Base-by-base conservation (phyloP, 1,140 invertebrate species). In the Penaeus japonicus region DNA sequence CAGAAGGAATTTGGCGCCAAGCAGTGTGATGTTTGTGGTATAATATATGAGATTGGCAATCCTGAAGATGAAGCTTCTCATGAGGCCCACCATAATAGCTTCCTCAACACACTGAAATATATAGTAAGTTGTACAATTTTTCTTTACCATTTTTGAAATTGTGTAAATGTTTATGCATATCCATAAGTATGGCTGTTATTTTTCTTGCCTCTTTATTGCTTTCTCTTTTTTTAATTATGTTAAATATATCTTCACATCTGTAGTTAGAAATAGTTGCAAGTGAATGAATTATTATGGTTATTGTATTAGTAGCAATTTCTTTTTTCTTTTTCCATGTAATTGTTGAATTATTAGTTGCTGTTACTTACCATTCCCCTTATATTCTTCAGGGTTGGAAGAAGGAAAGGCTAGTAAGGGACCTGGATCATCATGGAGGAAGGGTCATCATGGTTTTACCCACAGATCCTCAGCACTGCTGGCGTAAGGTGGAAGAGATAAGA, bases 381-480 rank as follows among this genome's bases (percentile, higher is more conserved):
- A 47, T 12, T 30, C 89, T 91, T n/a, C 87, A 93, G 93, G 92
- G 92, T 10, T 94, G 93, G 93, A 93, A 93, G 84, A 92, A 92
- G 62, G 93, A 94, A 89, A 78, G 91, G n/a, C 91, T 92, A 55
- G 90, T 93, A 35, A 91, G 92, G 54, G 65, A 73, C 17, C 17
- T 86, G 5, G 91, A 92, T 47, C 92, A 91, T 90, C 65, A 89
- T 27, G 92, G 93, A 87, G 92, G 93, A 4, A 90, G 93, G 77
- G 89, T 93, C 20, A 89, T 94, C 2, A 91, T 92, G 54, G 90
- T 93, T 65, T 85, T 91, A 0, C 83, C 92, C 5, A 86, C 89
- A 59, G 92, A 93, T 84, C 92, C 92, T 24, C 91, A 92, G 77
- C 92, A 92, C 90, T 92, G 91, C 70, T 91, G 91, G 65, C 92